phyloP scores from a whole-genome alignment of 2,797 vertebrate species.

The Lacerta agilis region DNA sequence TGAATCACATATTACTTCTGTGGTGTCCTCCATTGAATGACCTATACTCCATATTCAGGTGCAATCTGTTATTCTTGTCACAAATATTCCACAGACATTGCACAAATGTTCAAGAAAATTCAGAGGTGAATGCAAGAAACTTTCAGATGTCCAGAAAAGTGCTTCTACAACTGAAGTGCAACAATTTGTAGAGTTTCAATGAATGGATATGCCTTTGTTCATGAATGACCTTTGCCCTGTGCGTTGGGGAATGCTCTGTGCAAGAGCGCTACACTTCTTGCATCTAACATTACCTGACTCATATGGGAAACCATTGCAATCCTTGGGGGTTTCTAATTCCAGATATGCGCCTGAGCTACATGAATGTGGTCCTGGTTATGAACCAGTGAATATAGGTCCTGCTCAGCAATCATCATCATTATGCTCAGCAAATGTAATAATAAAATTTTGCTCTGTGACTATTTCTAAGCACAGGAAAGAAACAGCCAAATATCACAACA shows the following conservation, averaged over 20 bases:
- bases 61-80: slow-evolving; percentile 3
- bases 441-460: too few relatives aligned
- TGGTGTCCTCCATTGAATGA: slow-evolving; percentile 18
- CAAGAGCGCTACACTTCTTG: background rate
- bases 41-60: background rate
- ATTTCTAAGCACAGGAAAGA: background rate
- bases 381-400: background rate
- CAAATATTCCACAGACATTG: background rate
- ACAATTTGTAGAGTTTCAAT: background rate
- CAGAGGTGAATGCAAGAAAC: background rate
- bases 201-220: background rate
- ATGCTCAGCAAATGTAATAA: too few relatives aligned
- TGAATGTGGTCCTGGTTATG: background rate
- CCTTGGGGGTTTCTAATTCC: background rate
- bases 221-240: background rate
- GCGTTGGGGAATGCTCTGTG: background rate
- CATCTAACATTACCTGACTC: background rate
- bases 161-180: background rate
- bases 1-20: slow-evolving; percentile 8
- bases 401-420: too few relatives aligned
- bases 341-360: background rate
- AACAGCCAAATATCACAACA: background rate
- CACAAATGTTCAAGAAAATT: background rate
- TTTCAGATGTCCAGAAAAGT: background rate
- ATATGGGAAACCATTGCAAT: background rate